phyloP scores from a whole-genome alignment of 1,140 invertebrate species.

The Ips nitidus region DNA sequence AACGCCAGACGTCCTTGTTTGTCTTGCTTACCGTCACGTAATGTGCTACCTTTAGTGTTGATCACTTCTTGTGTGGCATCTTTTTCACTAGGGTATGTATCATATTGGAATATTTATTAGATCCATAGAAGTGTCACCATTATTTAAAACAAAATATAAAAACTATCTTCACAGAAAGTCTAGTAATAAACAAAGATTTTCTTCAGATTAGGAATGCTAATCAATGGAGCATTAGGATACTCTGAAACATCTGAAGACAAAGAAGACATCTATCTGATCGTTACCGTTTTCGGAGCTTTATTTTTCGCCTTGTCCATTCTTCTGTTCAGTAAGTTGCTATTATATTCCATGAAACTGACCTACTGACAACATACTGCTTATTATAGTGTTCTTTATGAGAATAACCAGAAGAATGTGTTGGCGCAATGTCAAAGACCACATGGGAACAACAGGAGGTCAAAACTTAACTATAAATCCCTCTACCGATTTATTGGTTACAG shows the following conservation, averaged over 20 bases:
- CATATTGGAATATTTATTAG: not conserved
- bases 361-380: not conserved
- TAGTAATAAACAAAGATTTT: no score
- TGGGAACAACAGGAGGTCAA: constrained; percentile 45
- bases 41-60: constrained; percentile 43
- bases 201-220: constrained; percentile 44
- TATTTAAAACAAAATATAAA: no score
- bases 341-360: not conserved
- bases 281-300: constrained; percentile 46
- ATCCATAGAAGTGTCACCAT: not conserved
- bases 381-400: constrained; percentile 45
- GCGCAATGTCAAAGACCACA: constrained; percentile 44
- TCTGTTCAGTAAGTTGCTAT: constrained; percentile 42
- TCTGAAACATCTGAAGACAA: constrained; percentile 41
- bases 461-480: constrained; percentile 61
- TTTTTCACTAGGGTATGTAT: constrained; percentile 44
- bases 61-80: constrained; percentile 43
- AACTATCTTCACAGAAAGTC: no score
- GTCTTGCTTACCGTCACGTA: constrained; percentile 42
- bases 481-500: constrained; percentile 69
- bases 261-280: constrained; percentile 42
- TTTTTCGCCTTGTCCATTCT: constrained; percentile 44
- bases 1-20: constrained; percentile 41
- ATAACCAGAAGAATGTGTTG: constrained; percentile 46
- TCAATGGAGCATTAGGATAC: constrained; percentile 47